A percentile compares a stretch with the other conserved stretches of the same genome.
Evolutionary conservation across 2,797 vertebrate species (phyloP).

Genomic region (Danio tinwini): DNA sequence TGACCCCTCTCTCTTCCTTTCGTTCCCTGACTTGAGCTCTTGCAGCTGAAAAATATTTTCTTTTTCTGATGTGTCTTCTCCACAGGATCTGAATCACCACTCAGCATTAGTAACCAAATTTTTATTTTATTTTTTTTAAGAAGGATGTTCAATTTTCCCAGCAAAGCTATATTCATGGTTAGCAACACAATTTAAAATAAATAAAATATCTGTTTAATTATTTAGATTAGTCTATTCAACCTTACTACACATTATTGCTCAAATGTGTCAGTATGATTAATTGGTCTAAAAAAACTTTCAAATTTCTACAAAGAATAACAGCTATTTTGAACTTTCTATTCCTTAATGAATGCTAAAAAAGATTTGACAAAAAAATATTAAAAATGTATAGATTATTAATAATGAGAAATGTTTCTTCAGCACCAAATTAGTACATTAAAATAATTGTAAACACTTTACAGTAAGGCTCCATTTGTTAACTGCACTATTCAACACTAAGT

Average conservation of each 20-base stretch:
- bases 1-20: background rate
- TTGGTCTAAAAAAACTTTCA: background rate
- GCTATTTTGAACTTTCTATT: background rate
- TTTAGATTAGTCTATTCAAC: background rate
- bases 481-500: too few relatives aligned
- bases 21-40: conserved; percentile 5
- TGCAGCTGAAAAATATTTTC: conserved; percentile 14
- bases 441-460: background rate
- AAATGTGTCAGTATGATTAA: background rate
- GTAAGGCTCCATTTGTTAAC: too few relatives aligned
- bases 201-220: too few relatives aligned
- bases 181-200: too few relatives aligned
- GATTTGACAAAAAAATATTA: too few relatives aligned
- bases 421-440: background rate
- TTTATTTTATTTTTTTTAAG: too few relatives aligned
- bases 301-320: background rate
- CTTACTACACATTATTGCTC: background rate
- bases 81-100: conserved; percentile 47
- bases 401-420: background rate
- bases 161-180: too few relatives aligned
- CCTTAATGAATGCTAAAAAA: background rate
- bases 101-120: too few relatives aligned
- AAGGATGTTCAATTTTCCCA: too few relatives aligned
- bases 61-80: conserved; percentile 2
- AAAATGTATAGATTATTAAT: too few relatives aligned